phyloP scores from a whole-genome alignment of 1,140 invertebrate species.

The Schlechtendalia chinensis region DNA sequence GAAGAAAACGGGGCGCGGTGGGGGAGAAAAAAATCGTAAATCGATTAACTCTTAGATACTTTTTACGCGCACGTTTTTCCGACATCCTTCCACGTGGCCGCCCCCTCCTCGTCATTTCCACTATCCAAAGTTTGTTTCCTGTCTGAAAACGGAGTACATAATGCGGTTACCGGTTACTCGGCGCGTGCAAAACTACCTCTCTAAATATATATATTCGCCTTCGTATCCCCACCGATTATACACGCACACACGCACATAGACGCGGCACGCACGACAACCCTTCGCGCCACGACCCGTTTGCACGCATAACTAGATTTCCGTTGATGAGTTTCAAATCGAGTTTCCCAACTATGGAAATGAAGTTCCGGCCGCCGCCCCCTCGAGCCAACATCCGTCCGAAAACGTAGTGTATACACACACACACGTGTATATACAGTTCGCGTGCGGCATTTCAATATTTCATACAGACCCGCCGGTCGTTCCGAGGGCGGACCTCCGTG shows the following conservation, averaged over 20 bases:
- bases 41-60: neutral
- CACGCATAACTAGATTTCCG: conserved; percentile 51
- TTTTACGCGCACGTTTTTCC: neutral
- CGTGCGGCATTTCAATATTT: conserved; percentile 49
- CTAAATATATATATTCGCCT: conserved; percentile 3
- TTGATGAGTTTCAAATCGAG: conserved; percentile 52
- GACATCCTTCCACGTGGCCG: neutral
- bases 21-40: neutral
- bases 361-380: conserved; percentile 37
- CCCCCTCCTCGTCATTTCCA: neutral
- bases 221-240: neutral
- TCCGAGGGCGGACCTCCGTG: neutral
- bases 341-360: conserved; percentile 51
- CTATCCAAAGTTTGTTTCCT: conserved; percentile 37
- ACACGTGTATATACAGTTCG: neutral
- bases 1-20: too few relatives aligned
- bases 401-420: neutral
- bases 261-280: conserved; percentile 39
- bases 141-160: conserved; percentile 31
- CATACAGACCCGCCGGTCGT: conserved; percentile 1
- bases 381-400: conserved; percentile 39
- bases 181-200: conserved; percentile 1
- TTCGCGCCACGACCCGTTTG: conserved; percentile 26
- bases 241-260: neutral
- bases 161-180: conserved; percentile 39